Conservation (phyloP, 2,888 invertebrate genomes). For the Dasysyrphus tricinctus region DNA sequence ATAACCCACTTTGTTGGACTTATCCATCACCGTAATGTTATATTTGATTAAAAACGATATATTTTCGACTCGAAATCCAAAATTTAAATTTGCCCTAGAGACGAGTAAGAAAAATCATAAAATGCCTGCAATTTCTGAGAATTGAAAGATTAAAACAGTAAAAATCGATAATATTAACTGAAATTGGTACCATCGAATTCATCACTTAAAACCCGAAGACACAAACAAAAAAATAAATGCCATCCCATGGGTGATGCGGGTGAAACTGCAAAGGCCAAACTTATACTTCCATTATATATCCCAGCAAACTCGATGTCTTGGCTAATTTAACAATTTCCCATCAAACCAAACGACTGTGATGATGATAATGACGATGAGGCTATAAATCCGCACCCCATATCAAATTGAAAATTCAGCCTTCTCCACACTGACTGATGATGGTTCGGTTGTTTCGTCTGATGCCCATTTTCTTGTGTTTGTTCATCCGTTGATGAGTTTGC, state of each 20-base stretch:
- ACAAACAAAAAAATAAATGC: conserved; percentile 3
- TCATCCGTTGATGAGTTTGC: conserved; percentile 16
- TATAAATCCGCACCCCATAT: conserved; percentile 72
- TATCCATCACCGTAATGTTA: too few relatives aligned
- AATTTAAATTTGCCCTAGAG: too few relatives aligned
- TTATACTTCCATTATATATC: conserved; percentile 42
- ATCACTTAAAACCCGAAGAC: neutral
- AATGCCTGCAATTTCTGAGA: too few relatives aligned
- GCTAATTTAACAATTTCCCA: conserved; percentile 75
- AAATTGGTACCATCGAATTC: neutral
- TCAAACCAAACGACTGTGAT: conserved; percentile 72
- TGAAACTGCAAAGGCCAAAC: conserved; percentile 53
- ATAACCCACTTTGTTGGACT: too few relatives aligned
- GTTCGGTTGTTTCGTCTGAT: neutral
- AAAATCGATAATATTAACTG: too few relatives aligned
- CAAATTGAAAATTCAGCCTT: conserved; percentile 70
- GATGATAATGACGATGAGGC: conserved; percentile 70
- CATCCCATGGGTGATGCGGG: neutral
- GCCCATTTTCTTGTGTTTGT: neutral
- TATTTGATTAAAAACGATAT: too few relatives aligned
- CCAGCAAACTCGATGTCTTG: conserved; percentile 65
- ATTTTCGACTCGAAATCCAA: too few relatives aligned
- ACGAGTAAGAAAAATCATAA: too few relatives aligned
- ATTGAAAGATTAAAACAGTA: too few relatives aligned
- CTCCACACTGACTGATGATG: neutral